phyloP scores from a whole-genome alignment of 2,797 vertebrate species.

The Gymnothorax reevesii region DNA sequence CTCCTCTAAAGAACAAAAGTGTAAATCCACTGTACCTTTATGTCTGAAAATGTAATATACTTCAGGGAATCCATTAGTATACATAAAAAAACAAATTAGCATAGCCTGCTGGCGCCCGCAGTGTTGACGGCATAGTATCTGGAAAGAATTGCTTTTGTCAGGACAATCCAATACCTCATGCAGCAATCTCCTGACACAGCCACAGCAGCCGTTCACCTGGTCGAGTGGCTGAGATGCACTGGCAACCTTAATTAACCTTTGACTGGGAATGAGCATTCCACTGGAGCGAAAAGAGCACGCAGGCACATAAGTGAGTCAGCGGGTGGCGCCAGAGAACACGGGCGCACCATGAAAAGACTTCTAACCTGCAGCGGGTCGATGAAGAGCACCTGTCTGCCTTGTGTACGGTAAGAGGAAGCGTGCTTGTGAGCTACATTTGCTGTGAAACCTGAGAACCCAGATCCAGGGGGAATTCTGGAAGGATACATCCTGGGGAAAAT shows the following conservation, averaged over 20 bases:
- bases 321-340: neutral
- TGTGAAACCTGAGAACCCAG: too few species aligned
- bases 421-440: too few species aligned
- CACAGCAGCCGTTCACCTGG: neutral
- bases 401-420: neutral
- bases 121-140: neutral
- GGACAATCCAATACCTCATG: too few species aligned
- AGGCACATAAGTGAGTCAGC: neutral
- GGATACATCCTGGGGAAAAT: neutral
- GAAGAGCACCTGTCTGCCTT: neutral
- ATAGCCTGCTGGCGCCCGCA: neutral
- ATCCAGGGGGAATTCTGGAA: neutral
- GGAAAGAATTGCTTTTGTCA: neutral
- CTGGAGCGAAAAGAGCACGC: neutral
- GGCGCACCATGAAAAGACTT: neutral
- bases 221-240: neutral
- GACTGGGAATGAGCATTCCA: neutral
- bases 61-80: neutral
- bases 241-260: slow-evolving; percentile 1
- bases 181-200: neutral
- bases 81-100: neutral
- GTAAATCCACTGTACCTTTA: too few species aligned
- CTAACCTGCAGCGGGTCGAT: neutral
- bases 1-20: too few species aligned
- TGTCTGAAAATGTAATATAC: too few species aligned